phyloP scores from a whole-genome alignment of 2,888 invertebrate genomes.

The Philonicus albiceps region DNA sequence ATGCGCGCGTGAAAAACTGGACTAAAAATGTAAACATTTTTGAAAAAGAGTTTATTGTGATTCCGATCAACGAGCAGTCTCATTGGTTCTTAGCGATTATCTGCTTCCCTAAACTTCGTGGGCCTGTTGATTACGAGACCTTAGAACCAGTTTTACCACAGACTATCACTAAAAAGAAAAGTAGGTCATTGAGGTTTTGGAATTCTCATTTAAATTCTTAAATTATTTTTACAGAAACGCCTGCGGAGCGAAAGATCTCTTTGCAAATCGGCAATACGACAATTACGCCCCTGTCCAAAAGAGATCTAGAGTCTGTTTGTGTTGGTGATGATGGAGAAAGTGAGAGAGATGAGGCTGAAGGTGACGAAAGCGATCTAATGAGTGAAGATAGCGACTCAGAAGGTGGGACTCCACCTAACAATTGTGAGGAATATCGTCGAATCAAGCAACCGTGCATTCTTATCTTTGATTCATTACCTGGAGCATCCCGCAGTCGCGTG shows the following conservation, averaged over 20 bases:
- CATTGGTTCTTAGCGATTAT: conserved; percentile 99
- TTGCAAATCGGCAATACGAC: conserved; percentile 77
- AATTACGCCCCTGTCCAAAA: conserved; percentile 65
- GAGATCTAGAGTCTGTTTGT: conserved; percentile 69
- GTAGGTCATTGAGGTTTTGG: conserved; percentile 61
- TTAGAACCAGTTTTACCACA: conserved; percentile 69
- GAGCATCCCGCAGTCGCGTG: conserved; percentile 81
- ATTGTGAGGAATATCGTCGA: conserved; percentile 47
- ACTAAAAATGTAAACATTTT: conserved; percentile 96
- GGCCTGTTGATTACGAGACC: conserved; percentile 73
- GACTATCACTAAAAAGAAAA: conserved; percentile 65
- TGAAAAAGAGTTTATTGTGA: conserved; percentile 93
- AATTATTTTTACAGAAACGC: conserved; percentile 50
- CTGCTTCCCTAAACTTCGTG: conserved; percentile 87
- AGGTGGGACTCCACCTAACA: conserved; percentile 61
- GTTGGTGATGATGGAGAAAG: conserved; percentile 76
- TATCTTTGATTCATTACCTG: conserved; percentile 93
- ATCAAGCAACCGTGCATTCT: conserved; percentile 80
- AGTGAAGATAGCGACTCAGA: conserved; percentile 63
- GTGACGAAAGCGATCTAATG: conserved; percentile 77
- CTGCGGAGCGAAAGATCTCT: conserved; percentile 65
- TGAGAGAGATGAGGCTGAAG: conserved; percentile 80
- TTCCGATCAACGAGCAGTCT: conserved; percentile 97
- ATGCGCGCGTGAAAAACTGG: conserved; percentile 93
- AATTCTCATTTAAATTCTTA: background rate